These are phyloP conservation scores for Castor canadensis DNA, from an alignment of 2,113 vertebrate genomes.

Conservation along the genomic window DNA sequence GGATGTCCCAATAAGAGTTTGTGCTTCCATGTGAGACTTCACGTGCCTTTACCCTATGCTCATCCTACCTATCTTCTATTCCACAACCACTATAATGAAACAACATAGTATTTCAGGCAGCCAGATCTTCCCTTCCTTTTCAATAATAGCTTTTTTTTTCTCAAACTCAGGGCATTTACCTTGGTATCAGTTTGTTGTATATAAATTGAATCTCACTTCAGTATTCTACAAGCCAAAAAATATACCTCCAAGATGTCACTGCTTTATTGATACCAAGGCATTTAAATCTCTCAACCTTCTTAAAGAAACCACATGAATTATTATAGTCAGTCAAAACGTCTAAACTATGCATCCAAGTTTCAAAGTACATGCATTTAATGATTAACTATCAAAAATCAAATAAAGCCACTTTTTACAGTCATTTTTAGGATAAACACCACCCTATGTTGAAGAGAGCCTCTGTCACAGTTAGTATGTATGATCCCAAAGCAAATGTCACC, in stretches of 20 bases:
- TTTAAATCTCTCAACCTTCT: background rate
- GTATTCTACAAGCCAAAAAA: background rate
- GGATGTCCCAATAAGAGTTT: background rate
- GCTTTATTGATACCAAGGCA: background rate
- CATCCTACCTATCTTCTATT: background rate
- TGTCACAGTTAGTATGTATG: background rate
- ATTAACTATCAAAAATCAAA: background rate
- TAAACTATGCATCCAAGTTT: background rate
- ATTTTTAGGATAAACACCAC: background rate
- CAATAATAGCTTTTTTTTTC: background rate
- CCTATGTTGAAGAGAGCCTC: background rate
- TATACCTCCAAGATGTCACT: background rate
- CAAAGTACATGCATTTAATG: background rate
- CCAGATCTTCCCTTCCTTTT: background rate
- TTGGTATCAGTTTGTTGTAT: background rate
- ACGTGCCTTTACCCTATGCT: background rate
- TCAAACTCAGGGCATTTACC: background rate
- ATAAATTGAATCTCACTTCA: background rate
- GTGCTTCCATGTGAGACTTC: background rate
- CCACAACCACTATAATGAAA: background rate
- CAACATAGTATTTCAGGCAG: background rate
- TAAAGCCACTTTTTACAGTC: background rate
- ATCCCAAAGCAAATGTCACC: background rate
- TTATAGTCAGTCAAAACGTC: background rate
- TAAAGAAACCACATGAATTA: background rate